These are phyloP conservation scores for Monoplex corrugatus DNA, from an alignment of 2,888 invertebrate species.

Conservation along the genomic window DNA sequence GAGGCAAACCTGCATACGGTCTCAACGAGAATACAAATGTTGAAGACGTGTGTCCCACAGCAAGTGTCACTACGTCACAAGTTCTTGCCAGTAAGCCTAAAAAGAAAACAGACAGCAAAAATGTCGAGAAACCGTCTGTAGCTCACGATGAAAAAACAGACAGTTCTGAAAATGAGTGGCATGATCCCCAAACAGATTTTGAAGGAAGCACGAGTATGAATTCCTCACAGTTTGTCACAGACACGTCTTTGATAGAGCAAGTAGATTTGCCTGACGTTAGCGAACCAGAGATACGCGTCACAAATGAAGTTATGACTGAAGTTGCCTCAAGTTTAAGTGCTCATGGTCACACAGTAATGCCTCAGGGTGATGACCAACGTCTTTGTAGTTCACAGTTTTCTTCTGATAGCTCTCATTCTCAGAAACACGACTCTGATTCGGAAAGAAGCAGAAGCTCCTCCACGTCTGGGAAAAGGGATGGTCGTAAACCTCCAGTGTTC, in stretches of 20 bases:
- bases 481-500: slow-evolving; percentile 45
- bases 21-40: not conserved
- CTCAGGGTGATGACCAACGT: not conserved
- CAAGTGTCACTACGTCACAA: not conserved
- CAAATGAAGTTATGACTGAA: not conserved
- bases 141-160: not conserved
- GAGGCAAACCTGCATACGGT: not conserved
- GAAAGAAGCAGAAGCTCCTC: slow-evolving; percentile 5
- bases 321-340: not conserved
- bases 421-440: slow-evolving; percentile 14
- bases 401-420: not conserved
- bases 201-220: not conserved
- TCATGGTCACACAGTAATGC: not conserved
- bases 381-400: not conserved
- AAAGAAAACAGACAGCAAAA: not conserved
- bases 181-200: not conserved
- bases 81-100: not conserved
- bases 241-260: not conserved
- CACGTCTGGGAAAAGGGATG: not conserved
- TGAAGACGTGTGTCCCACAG: not conserved
- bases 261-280: not conserved
- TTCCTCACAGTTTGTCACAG: slow-evolving; percentile 30
- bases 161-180: not conserved
- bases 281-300: not conserved
- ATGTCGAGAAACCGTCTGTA: not conserved